Base-by-base conservation (phyloP, 2,888 invertebrate genomes). In the Corbicula japonica region DNA sequence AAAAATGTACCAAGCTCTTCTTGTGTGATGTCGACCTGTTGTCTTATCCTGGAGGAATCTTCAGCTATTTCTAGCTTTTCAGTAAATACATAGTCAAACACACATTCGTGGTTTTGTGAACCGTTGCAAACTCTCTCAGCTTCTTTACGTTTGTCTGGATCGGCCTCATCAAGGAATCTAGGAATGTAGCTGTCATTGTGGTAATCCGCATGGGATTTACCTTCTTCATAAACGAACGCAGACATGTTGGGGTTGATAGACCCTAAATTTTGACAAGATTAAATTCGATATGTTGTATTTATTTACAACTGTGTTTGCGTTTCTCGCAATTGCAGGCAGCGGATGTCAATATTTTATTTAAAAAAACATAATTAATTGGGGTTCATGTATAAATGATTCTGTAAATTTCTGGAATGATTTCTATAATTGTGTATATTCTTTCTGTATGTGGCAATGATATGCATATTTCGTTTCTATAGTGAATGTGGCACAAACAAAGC, bases 31-130 rank as follows among this genome's bases (percentile, higher is more conserved):
- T 54, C 54, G 6, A 54, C 28, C 1, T 2, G 3, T 10, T 30
- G 2, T 30, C 41, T 15, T 66, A 34, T 66, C 2, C 18, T 21
- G 6, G 35, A 30, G 4, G 75, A 54, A 2, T 30, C 18, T 18
- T 34, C 2, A 6, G 61, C 76, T 23, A 76, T 15, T 3, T 52
- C 65, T n/a, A 35, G 21, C 23, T 71, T 50, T 1, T 23, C 34
- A 8, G 76, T 76, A 32, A 50, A 48, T 5, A 66, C 63, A 18
- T 48, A 71, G 34, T 76, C 76, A 34, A 46, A 76, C 2, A 76
- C 44, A 52, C 76, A 76, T 10, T 58, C 44, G 15, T 12, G 48
- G 30, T 60, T 46, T 12, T 48, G 6, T 28, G 54, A 15, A n/a
- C 75, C 75, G 26, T 50, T 50, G 35, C 76, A 76, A n/a, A 44